Conservation (phyloP, 2,113 vertebrate species). For the Agelaius tricolor region DNA sequence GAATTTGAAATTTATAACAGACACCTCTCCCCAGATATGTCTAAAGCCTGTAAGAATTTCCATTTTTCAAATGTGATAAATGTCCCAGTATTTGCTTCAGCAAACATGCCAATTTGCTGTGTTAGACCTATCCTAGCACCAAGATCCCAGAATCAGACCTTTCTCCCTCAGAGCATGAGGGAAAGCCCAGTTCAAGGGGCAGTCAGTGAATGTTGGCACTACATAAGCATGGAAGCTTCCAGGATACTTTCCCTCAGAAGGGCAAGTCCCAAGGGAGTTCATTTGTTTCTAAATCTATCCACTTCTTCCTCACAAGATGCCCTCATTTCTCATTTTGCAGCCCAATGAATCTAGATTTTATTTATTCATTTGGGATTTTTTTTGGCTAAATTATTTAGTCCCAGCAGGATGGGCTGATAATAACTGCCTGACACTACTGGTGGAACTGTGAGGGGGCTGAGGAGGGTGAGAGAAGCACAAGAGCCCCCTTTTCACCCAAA, state of each 20-base stretch:
- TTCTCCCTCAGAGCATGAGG: background rate
- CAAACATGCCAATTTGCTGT: background rate
- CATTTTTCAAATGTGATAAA: background rate
- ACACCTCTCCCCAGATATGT: background rate
- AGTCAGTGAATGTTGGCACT: background rate
- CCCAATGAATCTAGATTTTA: background rate
- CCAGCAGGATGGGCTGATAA: background rate
- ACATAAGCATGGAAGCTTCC: background rate
- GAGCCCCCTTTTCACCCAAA: background rate
- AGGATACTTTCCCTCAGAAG: background rate
- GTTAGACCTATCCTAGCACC: background rate
- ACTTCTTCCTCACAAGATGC: background rate
- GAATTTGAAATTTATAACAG: background rate
- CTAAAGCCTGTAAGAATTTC: background rate
- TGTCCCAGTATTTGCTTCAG: background rate
- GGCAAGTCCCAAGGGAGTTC: background rate
- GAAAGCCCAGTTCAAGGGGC: accelerated
- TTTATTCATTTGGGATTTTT: background rate
- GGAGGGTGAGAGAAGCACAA: background rate
- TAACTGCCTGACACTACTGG: accelerated
- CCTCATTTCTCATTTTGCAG: background rate
- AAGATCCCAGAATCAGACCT: background rate
- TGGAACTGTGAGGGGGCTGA: accelerated
- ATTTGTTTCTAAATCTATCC: background rate
- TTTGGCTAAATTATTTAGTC: background rate